A percentile compares a stretch with the other conserved stretches of the same genome.
These are phyloP conservation scores for Pelvicachromis taeniatus DNA, from an alignment of 2,113 vertebrate genomes.

Conservation along the genomic window DNA sequence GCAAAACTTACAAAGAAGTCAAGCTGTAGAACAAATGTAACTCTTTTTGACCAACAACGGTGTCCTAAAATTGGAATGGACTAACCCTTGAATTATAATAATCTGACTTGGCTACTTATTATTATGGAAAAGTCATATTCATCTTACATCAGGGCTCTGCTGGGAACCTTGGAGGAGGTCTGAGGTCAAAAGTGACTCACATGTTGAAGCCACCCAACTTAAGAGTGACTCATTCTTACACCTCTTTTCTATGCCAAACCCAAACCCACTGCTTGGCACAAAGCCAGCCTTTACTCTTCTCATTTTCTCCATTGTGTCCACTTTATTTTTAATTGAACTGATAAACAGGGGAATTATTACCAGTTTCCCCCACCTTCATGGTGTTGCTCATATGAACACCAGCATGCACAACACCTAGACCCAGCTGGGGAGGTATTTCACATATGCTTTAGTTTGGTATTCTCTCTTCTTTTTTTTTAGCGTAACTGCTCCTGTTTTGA, in stretches of 20 bases:
- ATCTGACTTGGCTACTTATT: slow-evolving; percentile 1
- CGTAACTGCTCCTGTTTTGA: neutral
- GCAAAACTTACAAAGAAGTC: neutral
- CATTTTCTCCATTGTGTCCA: neutral
- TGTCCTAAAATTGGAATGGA: neutral
- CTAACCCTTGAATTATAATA: slow-evolving; percentile 6
- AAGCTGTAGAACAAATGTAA: neutral
- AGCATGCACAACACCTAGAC: neutral
- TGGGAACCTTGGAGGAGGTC: slow-evolving; percentile 26
- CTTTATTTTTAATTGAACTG: neutral
- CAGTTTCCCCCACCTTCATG: neutral
- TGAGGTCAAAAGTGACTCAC: slow-evolving; percentile 24
- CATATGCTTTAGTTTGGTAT: neutral
- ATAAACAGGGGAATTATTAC: neutral
- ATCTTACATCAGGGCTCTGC: neutral
- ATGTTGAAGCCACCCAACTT: neutral
- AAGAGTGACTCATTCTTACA: neutral
- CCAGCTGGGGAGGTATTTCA: neutral
- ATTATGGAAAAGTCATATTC: slow-evolving; percentile 7
- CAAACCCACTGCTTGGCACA: slow-evolving; percentile 16
- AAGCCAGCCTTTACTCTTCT: neutral
- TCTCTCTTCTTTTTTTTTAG: neutral
- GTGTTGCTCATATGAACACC: neutral
- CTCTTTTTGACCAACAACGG: neutral
- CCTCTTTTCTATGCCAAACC: slow-evolving; percentile 1